Conservation (phyloP, 2,888 invertebrate species). For the Acrobasis suavella region DNA sequence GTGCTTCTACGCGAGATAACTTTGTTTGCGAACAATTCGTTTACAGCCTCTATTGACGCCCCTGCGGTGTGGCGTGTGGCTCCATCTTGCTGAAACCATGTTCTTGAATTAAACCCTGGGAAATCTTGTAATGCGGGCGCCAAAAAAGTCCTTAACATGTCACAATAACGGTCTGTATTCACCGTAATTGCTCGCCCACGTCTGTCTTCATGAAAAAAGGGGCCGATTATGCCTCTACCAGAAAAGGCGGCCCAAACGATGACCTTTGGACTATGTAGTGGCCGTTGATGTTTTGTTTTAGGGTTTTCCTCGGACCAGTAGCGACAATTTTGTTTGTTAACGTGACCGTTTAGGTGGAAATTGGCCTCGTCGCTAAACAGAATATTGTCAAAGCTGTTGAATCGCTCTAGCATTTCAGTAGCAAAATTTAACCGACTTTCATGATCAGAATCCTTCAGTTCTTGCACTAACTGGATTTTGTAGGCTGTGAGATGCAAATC, state of each 20-base stretch:
- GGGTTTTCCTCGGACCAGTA: conserved; percentile 23
- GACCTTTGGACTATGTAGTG: conserved; percentile 22
- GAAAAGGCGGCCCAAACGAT: conserved; percentile 27
- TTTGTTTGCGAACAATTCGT: conserved; percentile 3
- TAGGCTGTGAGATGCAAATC: conserved; percentile 28
- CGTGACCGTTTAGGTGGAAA: conserved; percentile 30
- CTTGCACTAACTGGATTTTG: conserved; percentile 32
- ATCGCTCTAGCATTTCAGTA: conserved; percentile 24
- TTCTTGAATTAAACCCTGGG: conserved; percentile 24
- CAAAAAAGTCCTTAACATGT: too few relatives aligned
- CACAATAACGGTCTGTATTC: too few relatives aligned
- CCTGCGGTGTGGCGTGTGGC: conserved; percentile 22
- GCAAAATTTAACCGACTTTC: conserved; percentile 25
- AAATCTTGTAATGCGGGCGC: conserved; percentile 4
- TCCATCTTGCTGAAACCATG: conserved; percentile 34
- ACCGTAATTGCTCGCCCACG: too few relatives aligned
- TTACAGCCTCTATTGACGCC: not conserved
- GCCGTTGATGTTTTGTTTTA: conserved; percentile 17
- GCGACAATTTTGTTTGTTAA: conserved; percentile 18
- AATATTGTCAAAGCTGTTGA: conserved; percentile 28
- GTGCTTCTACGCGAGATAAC: conserved; percentile 1
- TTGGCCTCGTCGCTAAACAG: conserved; percentile 30
- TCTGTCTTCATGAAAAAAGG: not conserved
- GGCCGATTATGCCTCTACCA: conserved; percentile 19
- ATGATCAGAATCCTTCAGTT: conserved; percentile 28